Evolutionary conservation across 1,140 invertebrate species (phyloP), one percentile per base, ranked within the genome.

Genomic region (Aphis craccivora): DNA sequence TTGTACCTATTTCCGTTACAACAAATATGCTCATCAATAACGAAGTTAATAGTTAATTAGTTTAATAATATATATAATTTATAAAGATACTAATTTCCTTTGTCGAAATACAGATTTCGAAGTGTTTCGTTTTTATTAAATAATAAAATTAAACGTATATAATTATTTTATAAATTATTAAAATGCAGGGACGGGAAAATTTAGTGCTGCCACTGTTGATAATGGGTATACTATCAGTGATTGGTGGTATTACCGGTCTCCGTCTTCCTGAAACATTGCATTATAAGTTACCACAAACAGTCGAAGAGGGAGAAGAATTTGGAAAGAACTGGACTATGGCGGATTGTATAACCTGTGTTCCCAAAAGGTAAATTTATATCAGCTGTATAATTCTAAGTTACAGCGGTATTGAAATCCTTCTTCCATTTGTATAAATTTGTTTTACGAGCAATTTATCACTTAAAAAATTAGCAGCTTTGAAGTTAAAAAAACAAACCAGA

Each of bases 221-320:
- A 84, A 97, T 98, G 96, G 98, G 97, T 9, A 96, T 96, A 35
- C 96, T 98, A 20, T 97, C 97, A 0, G 97, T 98, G 45, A 95
- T 98, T 90, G 98, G 97, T 35, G 97, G 97, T 83, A 94, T 98
- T 92, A 97, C 97, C n/a, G 97, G 97, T 3, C 95, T 98, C 45
- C 96, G 97, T 60, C 95, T 98, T 94, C 97, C 98, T 5, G 98
- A 98, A 95, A 98, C 98, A 0, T 95, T 98, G 23, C 97, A 98
- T 95, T 96, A 97, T 94, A 96, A 96, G 35, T 95, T 98, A 93
- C 97, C 98, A 0, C 97, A 98, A 95, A 98, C 97, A 0, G 96
- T 98, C 2, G 97, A 98, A 95, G 98, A 98, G 95, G 98, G 98
- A 9, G 98, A 98, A 95, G 96, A 97, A 94, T 98, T 98, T 95